These are phyloP conservation scores for Spongilla lacustris DNA, from an alignment of 37 sponge, comb jelly and placozoan genomes.

Conservation along the genomic window DNA sequence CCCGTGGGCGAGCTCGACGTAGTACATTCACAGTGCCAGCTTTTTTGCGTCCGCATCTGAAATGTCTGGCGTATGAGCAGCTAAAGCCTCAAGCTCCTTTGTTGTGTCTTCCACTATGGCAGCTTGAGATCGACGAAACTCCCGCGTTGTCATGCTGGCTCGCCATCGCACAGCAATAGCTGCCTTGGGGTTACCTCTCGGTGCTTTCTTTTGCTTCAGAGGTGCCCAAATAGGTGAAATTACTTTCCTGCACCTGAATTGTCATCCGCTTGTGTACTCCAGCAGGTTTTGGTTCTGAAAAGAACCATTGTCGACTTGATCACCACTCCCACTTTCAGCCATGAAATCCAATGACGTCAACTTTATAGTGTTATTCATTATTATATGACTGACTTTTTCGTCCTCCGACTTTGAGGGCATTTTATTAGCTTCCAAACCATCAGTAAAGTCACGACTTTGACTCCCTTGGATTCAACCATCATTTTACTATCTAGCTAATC, in stretches of 20 bases:
- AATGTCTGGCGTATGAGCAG: too few relatives aligned
- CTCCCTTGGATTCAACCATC: too few relatives aligned
- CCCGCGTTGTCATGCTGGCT: neutral
- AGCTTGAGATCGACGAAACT: constrained; percentile 1
- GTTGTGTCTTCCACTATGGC: neutral
- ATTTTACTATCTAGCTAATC: too few relatives aligned
- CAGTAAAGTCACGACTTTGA: too few relatives aligned
- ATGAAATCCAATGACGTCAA: neutral
- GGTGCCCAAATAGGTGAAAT: neutral
- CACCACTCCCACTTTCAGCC: neutral
- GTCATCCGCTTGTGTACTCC: neutral
- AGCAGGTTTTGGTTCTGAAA: neutral
- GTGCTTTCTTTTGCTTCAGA: neutral
- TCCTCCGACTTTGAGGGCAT: too few relatives aligned
- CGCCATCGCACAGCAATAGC: neutral
- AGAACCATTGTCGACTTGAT: neutral
- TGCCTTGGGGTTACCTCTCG: neutral
- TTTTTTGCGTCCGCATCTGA: too few relatives aligned
- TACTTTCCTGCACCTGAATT: neutral
- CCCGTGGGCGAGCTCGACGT: too few relatives aligned
- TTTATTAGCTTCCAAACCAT: too few relatives aligned
- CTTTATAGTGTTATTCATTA: neutral
- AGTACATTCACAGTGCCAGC: too few relatives aligned
- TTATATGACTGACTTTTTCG: too few relatives aligned
- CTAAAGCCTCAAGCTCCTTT: too few relatives aligned